Conservation (phyloP, 2,113 vertebrate species). For the Tupaia tana region DNA sequence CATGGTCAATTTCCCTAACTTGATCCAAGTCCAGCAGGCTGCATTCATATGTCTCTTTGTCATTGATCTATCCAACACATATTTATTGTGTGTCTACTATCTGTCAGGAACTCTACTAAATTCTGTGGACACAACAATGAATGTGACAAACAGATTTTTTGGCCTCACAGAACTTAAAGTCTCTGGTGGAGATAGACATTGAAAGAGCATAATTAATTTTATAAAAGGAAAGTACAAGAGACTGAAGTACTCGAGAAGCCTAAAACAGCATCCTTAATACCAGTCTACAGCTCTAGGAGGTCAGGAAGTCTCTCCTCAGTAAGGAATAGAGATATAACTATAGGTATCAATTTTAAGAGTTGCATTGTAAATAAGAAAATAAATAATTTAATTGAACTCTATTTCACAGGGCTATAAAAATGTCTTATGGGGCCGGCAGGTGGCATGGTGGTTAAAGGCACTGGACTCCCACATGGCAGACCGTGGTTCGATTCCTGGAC, state of each 20-base stretch:
- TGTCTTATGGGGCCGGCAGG: no score
- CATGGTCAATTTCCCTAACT: neutral
- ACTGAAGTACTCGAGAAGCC: neutral
- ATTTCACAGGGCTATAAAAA: neutral
- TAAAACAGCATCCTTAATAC: neutral
- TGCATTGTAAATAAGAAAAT: neutral
- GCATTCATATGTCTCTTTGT: neutral
- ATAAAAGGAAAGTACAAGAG: neutral
- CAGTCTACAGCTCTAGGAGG: neutral
- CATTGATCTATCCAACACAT: neutral
- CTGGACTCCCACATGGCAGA: no score
- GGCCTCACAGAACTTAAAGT: neutral
- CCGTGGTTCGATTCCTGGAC: no score
- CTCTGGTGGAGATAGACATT: neutral
- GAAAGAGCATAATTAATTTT: neutral
- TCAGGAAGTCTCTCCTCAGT: neutral
- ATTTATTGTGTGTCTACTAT: neutral
- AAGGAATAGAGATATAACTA: neutral
- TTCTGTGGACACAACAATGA: neutral
- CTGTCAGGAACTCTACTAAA: neutral
- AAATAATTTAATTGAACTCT: no score
- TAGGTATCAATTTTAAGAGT: neutral
- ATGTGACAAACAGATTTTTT: neutral
- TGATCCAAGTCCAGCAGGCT: neutral
- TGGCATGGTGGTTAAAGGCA: no score